Conservation (phyloP, 2,888 invertebrate species). For the Volucella inflata region DNA sequence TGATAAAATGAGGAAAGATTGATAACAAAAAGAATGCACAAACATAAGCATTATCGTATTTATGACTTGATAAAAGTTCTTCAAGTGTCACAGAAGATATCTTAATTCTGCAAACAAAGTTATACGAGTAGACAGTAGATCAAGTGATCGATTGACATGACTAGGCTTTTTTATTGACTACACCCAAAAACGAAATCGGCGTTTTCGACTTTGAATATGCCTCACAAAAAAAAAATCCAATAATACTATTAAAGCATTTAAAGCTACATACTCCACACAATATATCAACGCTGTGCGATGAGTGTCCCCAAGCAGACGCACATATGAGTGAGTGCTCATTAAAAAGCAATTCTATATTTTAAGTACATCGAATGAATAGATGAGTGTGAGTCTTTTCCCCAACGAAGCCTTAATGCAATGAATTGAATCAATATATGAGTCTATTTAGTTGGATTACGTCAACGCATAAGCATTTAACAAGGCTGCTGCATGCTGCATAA, state of each 20-base stretch:
- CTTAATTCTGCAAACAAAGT: background rate
- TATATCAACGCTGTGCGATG: slow-evolving; percentile 17
- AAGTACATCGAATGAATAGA: slow-evolving; percentile 21
- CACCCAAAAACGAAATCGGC: background rate
- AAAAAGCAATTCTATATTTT: slow-evolving; percentile 33
- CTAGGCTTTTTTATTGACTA: slow-evolving; percentile 6
- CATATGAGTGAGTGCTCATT: slow-evolving; percentile 8
- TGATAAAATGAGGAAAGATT: too few species aligned
- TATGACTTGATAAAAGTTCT: background rate
- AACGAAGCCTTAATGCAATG: slow-evolving; percentile 50
- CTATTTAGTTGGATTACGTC: slow-evolving; percentile 60
- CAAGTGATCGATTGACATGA: slow-evolving; percentile 17
- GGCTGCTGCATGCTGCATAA: slow-evolving; percentile 35
- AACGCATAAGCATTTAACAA: slow-evolving; percentile 49
- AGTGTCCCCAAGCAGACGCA: slow-evolving; percentile 7
- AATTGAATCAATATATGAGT: slow-evolving; percentile 52
- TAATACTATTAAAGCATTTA: slow-evolving; percentile 36
- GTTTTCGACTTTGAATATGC: slow-evolving; percentile 4
- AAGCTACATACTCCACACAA: slow-evolving; percentile 20
- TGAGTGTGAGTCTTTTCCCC: slow-evolving; percentile 25
- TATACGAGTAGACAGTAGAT: background rate
- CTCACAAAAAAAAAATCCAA: slow-evolving; percentile 39
- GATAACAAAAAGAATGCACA: too few species aligned
- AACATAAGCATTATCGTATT: too few species aligned
- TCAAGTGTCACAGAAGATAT: background rate